Evolutionary conservation across 2,797 vertebrate genomes (phyloP).

Genomic region (Neoniphon sammara): DNA sequence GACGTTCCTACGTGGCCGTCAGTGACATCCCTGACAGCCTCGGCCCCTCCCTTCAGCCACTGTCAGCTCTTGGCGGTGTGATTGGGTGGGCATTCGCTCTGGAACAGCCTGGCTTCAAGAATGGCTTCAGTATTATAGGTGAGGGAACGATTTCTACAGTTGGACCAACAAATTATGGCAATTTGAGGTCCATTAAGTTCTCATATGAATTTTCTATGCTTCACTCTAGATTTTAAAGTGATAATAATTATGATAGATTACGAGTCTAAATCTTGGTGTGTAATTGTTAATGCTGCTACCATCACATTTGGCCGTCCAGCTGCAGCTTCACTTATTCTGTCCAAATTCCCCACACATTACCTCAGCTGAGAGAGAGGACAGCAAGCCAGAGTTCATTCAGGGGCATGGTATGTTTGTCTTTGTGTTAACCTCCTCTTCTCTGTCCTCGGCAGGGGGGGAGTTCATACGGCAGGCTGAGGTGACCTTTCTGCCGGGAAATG

Average conservation of each 20-base stretch:
- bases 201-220: constrained; percentile 1
- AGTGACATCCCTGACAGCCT: constrained; percentile 88
- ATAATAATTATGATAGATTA: background rate
- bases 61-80: constrained; percentile 89
- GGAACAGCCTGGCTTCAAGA: constrained; percentile 91
- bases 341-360: constrained; percentile 65
- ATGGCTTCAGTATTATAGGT: constrained; percentile 96
- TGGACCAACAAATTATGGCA: background rate
- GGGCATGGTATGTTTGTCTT: constrained; percentile 41
- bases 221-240: constrained; percentile 1
- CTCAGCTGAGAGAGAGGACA: constrained; percentile 45
- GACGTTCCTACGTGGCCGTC: constrained; percentile 94
- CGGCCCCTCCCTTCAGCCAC: constrained; percentile 89
- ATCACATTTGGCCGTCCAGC: constrained; percentile 48
- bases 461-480: constrained; percentile 92
- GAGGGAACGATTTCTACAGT: constrained; percentile 48
- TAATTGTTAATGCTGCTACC: constrained; percentile 12
- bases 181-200: constrained; percentile 16
- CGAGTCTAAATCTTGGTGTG: background rate
- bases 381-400: constrained; percentile 63
- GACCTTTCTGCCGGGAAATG: constrained; percentile 88
- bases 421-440: constrained; percentile 45
- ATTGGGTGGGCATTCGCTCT: constrained; percentile 98
- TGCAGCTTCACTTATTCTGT: constrained; percentile 50
- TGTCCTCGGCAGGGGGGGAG: constrained; percentile 86